Percentiles rank a stretch among this genome's conserved stretches.
phyloP scores from a whole-genome alignment of 2,888 invertebrate species.

The Podotricha telesiphe region DNA sequence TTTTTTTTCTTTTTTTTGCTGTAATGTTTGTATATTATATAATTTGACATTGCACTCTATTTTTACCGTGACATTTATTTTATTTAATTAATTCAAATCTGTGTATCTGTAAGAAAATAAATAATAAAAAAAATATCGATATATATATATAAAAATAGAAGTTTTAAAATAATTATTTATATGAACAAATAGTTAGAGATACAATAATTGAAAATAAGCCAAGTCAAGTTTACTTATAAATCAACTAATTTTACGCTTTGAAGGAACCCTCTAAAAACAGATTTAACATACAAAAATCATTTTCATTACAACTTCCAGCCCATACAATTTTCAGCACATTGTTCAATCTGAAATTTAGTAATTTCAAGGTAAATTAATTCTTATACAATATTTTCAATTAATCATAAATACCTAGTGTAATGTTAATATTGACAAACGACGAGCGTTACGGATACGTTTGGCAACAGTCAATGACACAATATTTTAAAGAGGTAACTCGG shows the following conservation, averaged over 20 bases:
- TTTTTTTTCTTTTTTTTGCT: too few relatives aligned
- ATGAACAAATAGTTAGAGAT: too few relatives aligned
- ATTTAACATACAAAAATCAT: not conserved
- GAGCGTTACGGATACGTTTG: conserved; percentile 28
- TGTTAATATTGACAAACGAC: conserved; percentile 17
- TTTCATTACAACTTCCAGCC: not conserved
- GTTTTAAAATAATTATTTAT: too few relatives aligned
- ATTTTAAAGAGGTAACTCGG: conserved; percentile 32
- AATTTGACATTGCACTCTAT: too few relatives aligned
- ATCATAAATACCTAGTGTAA: not conserved
- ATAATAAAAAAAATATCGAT: too few relatives aligned
- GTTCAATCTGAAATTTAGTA: not conserved
- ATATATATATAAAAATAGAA: too few relatives aligned
- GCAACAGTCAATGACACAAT: conserved; percentile 24
- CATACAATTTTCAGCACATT: not conserved
- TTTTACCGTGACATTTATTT: too few relatives aligned
- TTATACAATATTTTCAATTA: conserved; percentile 6
- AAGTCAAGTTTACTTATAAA: not conserved
- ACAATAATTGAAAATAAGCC: not conserved
- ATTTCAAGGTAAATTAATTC: not conserved
- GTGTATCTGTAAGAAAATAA: too few relatives aligned
- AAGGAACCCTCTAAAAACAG: not conserved
- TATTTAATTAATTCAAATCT: too few relatives aligned
- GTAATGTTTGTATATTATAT: too few relatives aligned
- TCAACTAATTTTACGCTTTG: not conserved